Evolutionary conservation across 2,113 vertebrate genomes (phyloP).

Genomic region (Mesembrinibis cayennensis): DNA sequence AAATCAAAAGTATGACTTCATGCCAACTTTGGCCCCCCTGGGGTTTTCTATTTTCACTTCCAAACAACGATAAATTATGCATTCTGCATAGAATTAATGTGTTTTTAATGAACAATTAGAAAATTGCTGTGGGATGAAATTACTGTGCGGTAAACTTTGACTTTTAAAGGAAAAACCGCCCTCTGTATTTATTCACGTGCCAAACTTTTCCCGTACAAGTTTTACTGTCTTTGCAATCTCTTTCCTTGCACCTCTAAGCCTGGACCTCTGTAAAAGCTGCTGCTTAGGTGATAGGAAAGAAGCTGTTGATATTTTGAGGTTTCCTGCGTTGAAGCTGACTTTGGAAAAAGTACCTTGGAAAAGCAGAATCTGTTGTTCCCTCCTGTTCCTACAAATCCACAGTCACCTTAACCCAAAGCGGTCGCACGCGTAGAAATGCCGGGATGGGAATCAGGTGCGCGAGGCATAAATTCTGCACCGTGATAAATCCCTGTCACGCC

Average conservation of each 20-base stretch:
- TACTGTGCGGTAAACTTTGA: not conserved
- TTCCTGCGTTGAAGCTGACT: not conserved
- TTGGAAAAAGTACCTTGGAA: not conserved
- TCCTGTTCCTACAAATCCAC: not conserved
- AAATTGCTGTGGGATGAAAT: not conserved
- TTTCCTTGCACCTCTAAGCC: not conserved
- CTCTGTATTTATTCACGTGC: not conserved
- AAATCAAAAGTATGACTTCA: conserved; percentile 27
- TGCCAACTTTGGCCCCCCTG: not conserved
- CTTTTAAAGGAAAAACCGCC: not conserved
- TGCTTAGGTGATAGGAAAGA: not conserved
- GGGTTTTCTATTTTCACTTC: conserved; percentile 18
- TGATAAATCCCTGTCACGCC: not conserved
- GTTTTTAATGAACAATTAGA: not conserved
- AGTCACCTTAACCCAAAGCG: not conserved
- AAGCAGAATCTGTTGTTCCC: not conserved
- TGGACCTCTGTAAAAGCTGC: not conserved
- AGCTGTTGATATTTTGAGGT: not conserved
- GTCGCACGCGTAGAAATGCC: fast-evolving
- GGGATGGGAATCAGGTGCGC: not conserved
- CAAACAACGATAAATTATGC: not conserved
- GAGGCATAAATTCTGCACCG: not conserved
- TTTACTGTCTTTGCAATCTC: not conserved
- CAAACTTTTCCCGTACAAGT: not conserved
- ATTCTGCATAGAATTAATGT: not conserved